Percentiles rank a stretch among this genome's conserved stretches.
Evolutionary conservation across 2,797 vertebrate genomes (phyloP).

Genomic region (Coracias cyanogaster): DNA sequence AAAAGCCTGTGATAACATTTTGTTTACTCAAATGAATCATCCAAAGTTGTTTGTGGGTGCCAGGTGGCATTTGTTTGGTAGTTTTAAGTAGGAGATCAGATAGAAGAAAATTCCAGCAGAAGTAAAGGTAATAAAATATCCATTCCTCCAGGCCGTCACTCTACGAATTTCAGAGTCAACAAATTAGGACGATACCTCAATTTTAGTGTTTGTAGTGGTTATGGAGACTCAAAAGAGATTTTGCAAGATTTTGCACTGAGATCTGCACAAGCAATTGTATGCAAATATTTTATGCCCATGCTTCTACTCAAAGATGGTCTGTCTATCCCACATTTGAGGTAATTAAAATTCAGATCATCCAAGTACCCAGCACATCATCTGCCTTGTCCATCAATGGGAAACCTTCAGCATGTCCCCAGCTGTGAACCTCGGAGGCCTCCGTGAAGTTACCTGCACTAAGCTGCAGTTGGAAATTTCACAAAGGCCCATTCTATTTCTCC

Average conservation of each 20-base stretch:
- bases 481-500: background rate
- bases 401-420: background rate
- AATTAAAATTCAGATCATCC: background rate
- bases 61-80: slow-evolving; percentile 15
- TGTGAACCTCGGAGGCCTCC: background rate
- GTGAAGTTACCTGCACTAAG: background rate
- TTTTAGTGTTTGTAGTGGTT: background rate
- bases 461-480: background rate
- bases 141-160: background rate
- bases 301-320: background rate
- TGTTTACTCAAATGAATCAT: background rate
- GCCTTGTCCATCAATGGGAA: background rate
- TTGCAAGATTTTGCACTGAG: background rate
- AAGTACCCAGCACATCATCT: background rate
- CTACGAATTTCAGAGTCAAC: background rate
- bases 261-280: background rate
- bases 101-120: slow-evolving; percentile 8
- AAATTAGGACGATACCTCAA: background rate
- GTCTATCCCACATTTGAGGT: background rate
- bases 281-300: background rate
- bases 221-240: background rate
- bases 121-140: slow-evolving; percentile 16
- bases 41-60: background rate
- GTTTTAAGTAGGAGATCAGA: background rate
- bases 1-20: background rate